Conservation (phyloP, 2,113 vertebrate genomes). For the Syrmaticus mikado region DNA sequence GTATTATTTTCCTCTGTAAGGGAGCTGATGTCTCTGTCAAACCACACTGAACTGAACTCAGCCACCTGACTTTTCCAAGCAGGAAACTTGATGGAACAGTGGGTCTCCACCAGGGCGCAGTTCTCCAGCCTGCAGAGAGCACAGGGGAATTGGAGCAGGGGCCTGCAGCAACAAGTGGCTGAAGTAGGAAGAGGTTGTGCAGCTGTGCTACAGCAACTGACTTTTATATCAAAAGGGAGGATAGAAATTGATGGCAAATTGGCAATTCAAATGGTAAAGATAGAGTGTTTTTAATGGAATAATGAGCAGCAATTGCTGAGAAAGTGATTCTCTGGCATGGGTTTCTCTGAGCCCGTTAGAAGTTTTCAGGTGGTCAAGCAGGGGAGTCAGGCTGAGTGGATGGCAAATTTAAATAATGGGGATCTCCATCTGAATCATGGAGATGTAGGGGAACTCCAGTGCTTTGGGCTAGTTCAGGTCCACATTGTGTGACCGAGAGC, state of each 20-base stretch:
- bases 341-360: background rate
- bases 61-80: constrained; percentile 4
- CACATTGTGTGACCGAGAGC: background rate
- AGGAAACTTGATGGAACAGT: background rate
- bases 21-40: constrained; percentile 9
- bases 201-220: background rate
- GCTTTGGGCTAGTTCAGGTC: background rate
- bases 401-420: background rate
- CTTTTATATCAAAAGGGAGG: background rate
- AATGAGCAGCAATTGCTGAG: background rate
- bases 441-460: background rate
- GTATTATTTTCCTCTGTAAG: background rate
- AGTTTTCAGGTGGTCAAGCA: background rate
- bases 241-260: background rate
- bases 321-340: background rate
- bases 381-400: background rate
- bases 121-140: background rate
- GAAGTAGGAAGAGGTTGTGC: background rate
- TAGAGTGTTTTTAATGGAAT: background rate
- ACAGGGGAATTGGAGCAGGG: background rate
- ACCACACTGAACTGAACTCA: background rate
- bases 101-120: background rate
- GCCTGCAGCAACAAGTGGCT: background rate
- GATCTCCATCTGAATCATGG: background rate
- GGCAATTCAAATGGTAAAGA: background rate